Base-by-base conservation (phyloP, 2,888 invertebrate species). In the Cylloceria caligata region DNA sequence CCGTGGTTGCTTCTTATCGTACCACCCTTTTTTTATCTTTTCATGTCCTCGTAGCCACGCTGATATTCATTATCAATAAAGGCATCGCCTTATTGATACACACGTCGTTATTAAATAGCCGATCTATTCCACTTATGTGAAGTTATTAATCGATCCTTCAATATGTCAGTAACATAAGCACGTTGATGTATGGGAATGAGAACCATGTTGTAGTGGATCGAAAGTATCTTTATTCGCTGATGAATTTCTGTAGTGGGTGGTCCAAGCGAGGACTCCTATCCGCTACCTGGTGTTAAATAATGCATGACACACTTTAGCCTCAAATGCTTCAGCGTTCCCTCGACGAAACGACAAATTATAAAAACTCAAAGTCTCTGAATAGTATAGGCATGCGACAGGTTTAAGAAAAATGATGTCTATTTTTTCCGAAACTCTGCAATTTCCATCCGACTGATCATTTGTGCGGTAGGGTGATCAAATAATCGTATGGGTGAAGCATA, bases 271-370 rank as follows among this genome's bases (percentile, higher is more conserved):
- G 3, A 4, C 5, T 30, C 30, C 30, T 30, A 30, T 30, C 16
- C 45, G n/a, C 45, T 45, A 45, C 6, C 45, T 4, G 3, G 16
- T 45, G 45, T 45, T 6, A 3, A 45, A 45, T 52, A 9, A 52
- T 21, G 19, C 7, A 2, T 49, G 78, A 79, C 77, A 84, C 82
- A 69, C 76, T 84, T 84, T 78, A 83, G 49, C 82, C 74, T 71
- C 77, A 83, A 77, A 84, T 76, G 65, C 77, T 64, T 9, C 27
- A 24, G n/a, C 24, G 11, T 65, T 65, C 11, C n/a, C 45, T 16
- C 45, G 4, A 27, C 27, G 13, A 65, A 45, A 30, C 45, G 65
- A 65, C 27, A n/a, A 24, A 45, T 16, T n/a, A 21, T 24, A 9
- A 24, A 6, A 27, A 30, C 45, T 27, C 45, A 7, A 16, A 30